Percentiles rank a stretch among this genome's conserved stretches.
phyloP scores from a whole-genome alignment of 2,888 invertebrate genomes.

The Scelioninae gen. 1 region DNA sequence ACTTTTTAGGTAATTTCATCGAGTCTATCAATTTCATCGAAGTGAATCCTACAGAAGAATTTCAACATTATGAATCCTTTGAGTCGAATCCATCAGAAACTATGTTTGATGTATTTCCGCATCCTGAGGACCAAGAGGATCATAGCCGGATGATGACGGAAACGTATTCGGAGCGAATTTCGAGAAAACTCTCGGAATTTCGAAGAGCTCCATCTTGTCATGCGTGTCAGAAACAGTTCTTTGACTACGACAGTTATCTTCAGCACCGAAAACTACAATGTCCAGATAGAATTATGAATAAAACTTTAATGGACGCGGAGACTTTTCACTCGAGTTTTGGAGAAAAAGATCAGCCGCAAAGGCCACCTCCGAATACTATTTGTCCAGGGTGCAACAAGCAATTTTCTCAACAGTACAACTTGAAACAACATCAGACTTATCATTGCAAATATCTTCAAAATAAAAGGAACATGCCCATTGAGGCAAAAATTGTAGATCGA shows the following conservation, averaged over 20 bases:
- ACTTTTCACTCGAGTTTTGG: neutral
- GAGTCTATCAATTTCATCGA: constrained; percentile 33
- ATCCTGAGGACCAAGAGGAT: neutral
- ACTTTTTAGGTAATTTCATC: constrained; percentile 36
- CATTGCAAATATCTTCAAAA: constrained; percentile 61
- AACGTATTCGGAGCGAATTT: constrained; percentile 19
- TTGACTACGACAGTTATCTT: constrained; percentile 50
- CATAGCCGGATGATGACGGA: constrained; percentile 2
- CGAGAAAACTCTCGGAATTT: constrained; percentile 3
- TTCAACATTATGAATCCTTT: constrained; percentile 21
- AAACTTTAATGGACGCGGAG: neutral
- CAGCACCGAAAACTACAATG: constrained; percentile 44
- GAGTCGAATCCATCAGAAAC: constrained; percentile 1
- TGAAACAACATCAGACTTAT: constrained; percentile 69
- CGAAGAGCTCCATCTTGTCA: constrained; percentile 10
- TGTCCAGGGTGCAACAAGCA: constrained; percentile 65
- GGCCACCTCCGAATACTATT: constrained; percentile 2
- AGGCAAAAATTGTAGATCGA: constrained; percentile 40
- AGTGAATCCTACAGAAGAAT: constrained; percentile 34
- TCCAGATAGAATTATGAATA: neutral
- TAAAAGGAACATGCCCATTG: constrained; percentile 46
- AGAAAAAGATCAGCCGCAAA: constrained; percentile 32
- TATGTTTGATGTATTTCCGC: constrained; percentile 6
- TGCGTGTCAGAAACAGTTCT: constrained; percentile 40
- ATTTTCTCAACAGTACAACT: constrained; percentile 66